Evolutionary conservation across 2,888 invertebrate species (phyloP).

Genomic region (Apantesis nais): DNA sequence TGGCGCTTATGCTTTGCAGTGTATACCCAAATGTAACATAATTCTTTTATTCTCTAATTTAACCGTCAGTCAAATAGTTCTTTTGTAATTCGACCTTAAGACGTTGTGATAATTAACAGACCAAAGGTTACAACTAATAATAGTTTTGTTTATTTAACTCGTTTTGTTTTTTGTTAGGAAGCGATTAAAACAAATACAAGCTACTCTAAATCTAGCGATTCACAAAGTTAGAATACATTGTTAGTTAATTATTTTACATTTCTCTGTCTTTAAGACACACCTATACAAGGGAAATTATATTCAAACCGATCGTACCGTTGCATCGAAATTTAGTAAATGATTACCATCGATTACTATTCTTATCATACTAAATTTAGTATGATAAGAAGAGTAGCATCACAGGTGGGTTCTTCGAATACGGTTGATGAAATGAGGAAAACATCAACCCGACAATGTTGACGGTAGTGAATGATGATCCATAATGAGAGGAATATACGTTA

Average conservation of each 20-base stretch:
- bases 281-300: not conserved
- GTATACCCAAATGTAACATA: constrained; percentile 35
- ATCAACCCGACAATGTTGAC: not conserved
- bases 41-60: constrained; percentile 59
- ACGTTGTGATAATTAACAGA: constrained; percentile 52
- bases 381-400: too few species aligned
- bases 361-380: too few species aligned
- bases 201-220: constrained; percentile 11
- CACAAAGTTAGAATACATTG: not conserved
- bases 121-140: constrained; percentile 47
- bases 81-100: constrained; percentile 65
- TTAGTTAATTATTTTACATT: not conserved
- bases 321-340: not conserved
- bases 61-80: constrained; percentile 60
- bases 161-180: constrained; percentile 28
- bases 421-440: not conserved
- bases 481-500: not conserved
- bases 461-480: not conserved
- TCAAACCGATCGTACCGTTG: not conserved
- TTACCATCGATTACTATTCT: too few species aligned
- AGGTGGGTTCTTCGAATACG: not conserved
- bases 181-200: constrained; percentile 17
- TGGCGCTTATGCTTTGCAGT: constrained; percentile 1
- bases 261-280: not conserved
- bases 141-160: constrained; percentile 47